phyloP scores from a whole-genome alignment of 2,888 invertebrate genomes.

The Xylophagus ater region DNA sequence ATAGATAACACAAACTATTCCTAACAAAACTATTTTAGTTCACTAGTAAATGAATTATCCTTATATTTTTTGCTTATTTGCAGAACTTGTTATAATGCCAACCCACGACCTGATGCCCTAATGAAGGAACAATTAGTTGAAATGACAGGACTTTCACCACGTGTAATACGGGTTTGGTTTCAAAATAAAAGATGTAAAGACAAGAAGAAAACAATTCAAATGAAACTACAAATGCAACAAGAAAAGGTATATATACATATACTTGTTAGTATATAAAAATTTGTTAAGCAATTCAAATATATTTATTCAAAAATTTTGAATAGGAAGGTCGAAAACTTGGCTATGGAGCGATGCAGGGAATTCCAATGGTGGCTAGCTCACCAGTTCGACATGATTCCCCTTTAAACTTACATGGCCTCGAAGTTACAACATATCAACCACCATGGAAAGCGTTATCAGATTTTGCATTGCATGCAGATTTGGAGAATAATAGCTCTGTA shows the following conservation, averaged over 20 bases:
- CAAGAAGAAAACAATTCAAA: conserved; percentile 91
- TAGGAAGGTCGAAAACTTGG: conserved; percentile 92
- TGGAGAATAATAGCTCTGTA: conserved; percentile 61
- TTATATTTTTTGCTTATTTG: conserved; percentile 15
- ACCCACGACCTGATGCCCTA: conserved; percentile 95
- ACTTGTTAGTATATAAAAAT: conserved; percentile 8
- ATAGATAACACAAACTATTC: too few species aligned
- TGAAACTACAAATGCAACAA: conserved; percentile 96
- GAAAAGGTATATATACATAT: conserved; percentile 66
- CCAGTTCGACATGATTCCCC: conserved; percentile 85
- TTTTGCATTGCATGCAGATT: conserved; percentile 88
- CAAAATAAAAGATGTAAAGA: conserved; percentile 97
- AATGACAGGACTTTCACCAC: conserved; percentile 93
- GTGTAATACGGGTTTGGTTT: conserved; percentile 99
- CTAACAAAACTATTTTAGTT: too few species aligned
- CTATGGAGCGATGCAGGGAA: conserved; percentile 90
- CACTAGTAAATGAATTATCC: too few species aligned
- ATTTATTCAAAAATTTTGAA: conserved; percentile 36
- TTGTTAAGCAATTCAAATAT: conserved; percentile 35
- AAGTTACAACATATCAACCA: conserved; percentile 85
- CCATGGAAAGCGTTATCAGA: conserved; percentile 96
- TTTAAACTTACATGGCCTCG: conserved; percentile 74
- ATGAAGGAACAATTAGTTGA: conserved; percentile 99
- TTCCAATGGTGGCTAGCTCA: conserved; percentile 95
- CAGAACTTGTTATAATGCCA: conserved; percentile 91